Conservation (phyloP, 2,113 vertebrate genomes). For the Pseudopipra pipra region DNA sequence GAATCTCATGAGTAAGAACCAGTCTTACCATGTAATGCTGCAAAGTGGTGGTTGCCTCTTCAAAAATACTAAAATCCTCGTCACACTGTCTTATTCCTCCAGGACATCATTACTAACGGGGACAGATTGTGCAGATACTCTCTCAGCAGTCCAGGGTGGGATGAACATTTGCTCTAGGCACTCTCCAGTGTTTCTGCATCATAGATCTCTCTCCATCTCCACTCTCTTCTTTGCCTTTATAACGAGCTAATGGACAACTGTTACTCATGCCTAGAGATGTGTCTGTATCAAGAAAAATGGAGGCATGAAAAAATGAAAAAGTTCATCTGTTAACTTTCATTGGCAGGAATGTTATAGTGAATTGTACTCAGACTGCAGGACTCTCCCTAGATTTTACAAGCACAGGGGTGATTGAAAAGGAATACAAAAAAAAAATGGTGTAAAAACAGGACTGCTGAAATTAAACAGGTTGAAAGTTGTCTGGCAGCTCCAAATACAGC, state of each 20-base stretch:
- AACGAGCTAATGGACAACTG: slow-evolving; percentile 10
- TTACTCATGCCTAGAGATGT: slow-evolving; percentile 36
- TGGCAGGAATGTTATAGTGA: not conserved
- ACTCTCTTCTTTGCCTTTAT: slow-evolving; percentile 8
- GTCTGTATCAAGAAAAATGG: slow-evolving; percentile 43
- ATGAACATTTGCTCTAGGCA: slow-evolving; percentile 49
- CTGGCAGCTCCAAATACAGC: slow-evolving; percentile 62
- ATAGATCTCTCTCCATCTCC: slow-evolving; percentile 39
- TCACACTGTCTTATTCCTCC: not conserved
- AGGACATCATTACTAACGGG: slow-evolving; percentile 36
- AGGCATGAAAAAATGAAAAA: slow-evolving; percentile 7
- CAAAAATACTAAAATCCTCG: slow-evolving; percentile 23
- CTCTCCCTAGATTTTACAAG: not conserved
- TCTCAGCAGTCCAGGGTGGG: slow-evolving; percentile 22
- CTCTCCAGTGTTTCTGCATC: slow-evolving; percentile 42
- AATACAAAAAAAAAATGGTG: not conserved
- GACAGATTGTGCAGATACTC: slow-evolving; percentile 51
- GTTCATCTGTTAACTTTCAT: not conserved
- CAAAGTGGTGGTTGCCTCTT: slow-evolving; percentile 26
- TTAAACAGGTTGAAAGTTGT: slow-evolving; percentile 68
- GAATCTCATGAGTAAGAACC: slow-evolving; percentile 21
- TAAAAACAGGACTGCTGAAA: slow-evolving; percentile 35
- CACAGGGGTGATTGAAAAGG: not conserved
- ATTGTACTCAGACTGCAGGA: not conserved
- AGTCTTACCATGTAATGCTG: not conserved